phyloP scores from a whole-genome alignment of 2,113 vertebrate genomes.

The Dromaius novaehollandiae region DNA sequence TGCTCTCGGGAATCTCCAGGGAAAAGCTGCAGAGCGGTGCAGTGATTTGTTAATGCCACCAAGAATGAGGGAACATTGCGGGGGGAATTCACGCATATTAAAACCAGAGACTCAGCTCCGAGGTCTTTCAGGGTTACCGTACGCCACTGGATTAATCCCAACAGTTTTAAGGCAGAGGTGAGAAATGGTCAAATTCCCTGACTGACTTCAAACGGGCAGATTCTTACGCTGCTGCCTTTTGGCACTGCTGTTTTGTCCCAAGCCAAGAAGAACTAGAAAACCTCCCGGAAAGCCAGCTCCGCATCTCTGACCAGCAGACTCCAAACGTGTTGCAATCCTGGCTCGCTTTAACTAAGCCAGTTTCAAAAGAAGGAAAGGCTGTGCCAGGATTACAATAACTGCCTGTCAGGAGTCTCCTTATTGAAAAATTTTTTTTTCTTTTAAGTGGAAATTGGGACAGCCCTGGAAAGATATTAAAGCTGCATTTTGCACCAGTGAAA shows the following conservation, averaged over 20 bases:
- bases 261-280: conserved; percentile 45
- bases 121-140: conserved; percentile 46
- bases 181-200: conserved; percentile 41
- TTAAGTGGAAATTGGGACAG: neutral
- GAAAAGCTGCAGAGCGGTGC: neutral
- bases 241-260: neutral
- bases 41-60: neutral
- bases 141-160: conserved; percentile 45
- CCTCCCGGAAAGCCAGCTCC: neutral
- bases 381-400: conserved; percentile 8
- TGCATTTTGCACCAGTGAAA: conserved; percentile 3
- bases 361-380: neutral
- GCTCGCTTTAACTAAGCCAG: neutral
- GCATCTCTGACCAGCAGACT: conserved; percentile 27
- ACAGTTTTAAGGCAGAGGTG: conserved; percentile 15
- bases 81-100: neutral
- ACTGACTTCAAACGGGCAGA: conserved; percentile 45
- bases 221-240: neutral
- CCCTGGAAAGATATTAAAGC: conserved; percentile 4
- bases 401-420: conserved; percentile 1
- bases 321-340: conserved; percentile 14
- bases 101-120: neutral
- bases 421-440: neutral
- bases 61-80: neutral
- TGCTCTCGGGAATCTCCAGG: neutral